phyloP scores from a whole-genome alignment of 1,140 invertebrate species.

The Brachionus rubens region DNA sequence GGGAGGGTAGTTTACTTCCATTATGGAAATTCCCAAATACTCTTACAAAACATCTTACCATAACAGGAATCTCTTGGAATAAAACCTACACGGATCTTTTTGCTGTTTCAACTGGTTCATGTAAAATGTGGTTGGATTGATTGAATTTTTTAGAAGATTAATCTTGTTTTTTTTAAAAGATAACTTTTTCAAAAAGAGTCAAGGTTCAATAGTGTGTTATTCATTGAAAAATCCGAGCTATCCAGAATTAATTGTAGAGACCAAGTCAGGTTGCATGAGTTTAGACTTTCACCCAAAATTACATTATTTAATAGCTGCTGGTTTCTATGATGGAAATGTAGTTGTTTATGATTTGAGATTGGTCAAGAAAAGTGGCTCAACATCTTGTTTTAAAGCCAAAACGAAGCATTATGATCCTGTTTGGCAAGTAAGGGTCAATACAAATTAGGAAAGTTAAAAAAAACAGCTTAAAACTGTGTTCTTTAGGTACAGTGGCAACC shows the following conservation, averaged over 20 bases:
- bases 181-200: slow-evolving; percentile 73
- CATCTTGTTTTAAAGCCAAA: slow-evolving; percentile 56
- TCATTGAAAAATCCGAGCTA: slow-evolving; percentile 86
- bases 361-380: slow-evolving; percentile 48
- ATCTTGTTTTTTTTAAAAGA: slow-evolving; percentile 61
- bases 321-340: slow-evolving; percentile 82
- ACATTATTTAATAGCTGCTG: slow-evolving; percentile 77
- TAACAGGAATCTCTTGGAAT: slow-evolving; percentile 82
- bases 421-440: too few relatives aligned
- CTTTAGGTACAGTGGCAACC: slow-evolving; percentile 59
- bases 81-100: slow-evolving; percentile 82
- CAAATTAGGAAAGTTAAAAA: too few relatives aligned
- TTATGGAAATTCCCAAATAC: slow-evolving; percentile 80
- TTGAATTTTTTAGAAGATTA: not conserved
- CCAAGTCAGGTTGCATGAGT: slow-evolving; percentile 79
- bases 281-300: slow-evolving; percentile 76
- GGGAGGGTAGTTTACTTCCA: slow-evolving; percentile 82
- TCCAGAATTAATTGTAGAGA: slow-evolving; percentile 76
- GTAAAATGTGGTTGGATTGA: slow-evolving; percentile 60
- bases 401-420: slow-evolving; percentile 62
- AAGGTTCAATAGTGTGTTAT: slow-evolving; percentile 74
- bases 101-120: slow-evolving; percentile 80
- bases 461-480: not conserved
- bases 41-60: slow-evolving; percentile 67
- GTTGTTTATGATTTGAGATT: slow-evolving; percentile 75